Evolutionary conservation across 2,888 invertebrate genomes (phyloP).

Genomic region (Xylota segnis): DNA sequence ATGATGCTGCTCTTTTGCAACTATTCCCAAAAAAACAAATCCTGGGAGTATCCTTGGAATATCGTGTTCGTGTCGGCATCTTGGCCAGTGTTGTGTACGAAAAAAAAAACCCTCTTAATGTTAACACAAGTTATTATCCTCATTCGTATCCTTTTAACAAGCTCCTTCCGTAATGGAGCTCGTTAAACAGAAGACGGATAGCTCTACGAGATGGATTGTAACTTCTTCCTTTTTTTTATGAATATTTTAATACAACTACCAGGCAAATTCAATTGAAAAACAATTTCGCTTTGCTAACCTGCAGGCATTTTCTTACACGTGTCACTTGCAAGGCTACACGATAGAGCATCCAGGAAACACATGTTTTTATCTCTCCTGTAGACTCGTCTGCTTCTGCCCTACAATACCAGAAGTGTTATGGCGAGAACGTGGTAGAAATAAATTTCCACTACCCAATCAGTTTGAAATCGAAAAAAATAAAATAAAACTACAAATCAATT

Average conservation of each 20-base stretch:
- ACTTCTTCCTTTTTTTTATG: too few species aligned
- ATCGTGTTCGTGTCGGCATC: not conserved
- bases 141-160: not conserved
- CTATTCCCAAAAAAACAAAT: not conserved
- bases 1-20: not conserved
- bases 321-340: slow-evolving; percentile 3
- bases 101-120: not conserved
- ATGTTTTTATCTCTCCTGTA: not conserved
- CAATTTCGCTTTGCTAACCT: not conserved
- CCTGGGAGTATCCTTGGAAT: not conserved
- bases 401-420: slow-evolving; percentile 54
- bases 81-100: not conserved
- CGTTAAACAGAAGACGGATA: not conserved
- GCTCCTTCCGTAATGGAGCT: not conserved
- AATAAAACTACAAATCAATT: slow-evolving; percentile 52
- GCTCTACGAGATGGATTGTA: not conserved
- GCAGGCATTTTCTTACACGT: not conserved
- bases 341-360: not conserved
- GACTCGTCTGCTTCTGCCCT: not conserved
- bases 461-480: not conserved
- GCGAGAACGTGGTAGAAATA: slow-evolving; percentile 56
- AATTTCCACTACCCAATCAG: slow-evolving; percentile 44
- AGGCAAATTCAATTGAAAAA: not conserved
- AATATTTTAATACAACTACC: not conserved
- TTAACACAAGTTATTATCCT: not conserved